Conservation (phyloP, 2,113 vertebrate species). For the Formicarius rufipectus region DNA sequence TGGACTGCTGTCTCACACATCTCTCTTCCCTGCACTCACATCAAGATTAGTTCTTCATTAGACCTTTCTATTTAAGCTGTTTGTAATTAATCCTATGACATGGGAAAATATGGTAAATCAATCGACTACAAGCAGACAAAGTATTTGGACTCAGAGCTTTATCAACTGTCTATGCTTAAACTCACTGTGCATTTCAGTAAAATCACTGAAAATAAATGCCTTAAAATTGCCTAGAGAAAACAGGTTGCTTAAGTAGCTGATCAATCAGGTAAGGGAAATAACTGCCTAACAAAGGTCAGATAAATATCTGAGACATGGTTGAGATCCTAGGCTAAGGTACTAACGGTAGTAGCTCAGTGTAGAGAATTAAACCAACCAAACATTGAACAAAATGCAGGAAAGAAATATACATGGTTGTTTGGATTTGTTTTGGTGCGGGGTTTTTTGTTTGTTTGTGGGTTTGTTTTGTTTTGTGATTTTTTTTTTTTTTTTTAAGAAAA, state of each 20-base stretch:
- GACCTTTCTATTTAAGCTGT: background rate
- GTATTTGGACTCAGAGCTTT: background rate
- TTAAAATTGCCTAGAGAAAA: background rate
- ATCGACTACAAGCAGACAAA: background rate
- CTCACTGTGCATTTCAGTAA: background rate
- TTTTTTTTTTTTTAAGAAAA: background rate
- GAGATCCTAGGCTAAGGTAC: background rate
- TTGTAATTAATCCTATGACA: background rate
- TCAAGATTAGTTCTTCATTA: background rate
- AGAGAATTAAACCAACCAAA: background rate
- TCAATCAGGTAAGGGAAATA: background rate
- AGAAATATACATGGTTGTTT: background rate
- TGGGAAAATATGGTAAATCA: background rate
- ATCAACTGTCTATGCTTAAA: background rate
- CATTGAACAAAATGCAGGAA: background rate
- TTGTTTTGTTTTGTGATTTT: background rate
- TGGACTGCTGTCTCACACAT: background rate
- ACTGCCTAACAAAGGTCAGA: background rate
- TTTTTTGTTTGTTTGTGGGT: background rate
- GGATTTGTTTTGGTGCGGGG: no score
- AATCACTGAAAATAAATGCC: background rate
- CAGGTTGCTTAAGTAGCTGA: background rate
- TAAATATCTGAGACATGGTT: background rate
- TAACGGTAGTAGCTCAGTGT: background rate
- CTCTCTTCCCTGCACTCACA: background rate